Evolutionary conservation across 1,140 invertebrate species (phyloP), one percentile per base, ranked within the genome.

Genomic region (Drosophila kanapiae): DNA sequence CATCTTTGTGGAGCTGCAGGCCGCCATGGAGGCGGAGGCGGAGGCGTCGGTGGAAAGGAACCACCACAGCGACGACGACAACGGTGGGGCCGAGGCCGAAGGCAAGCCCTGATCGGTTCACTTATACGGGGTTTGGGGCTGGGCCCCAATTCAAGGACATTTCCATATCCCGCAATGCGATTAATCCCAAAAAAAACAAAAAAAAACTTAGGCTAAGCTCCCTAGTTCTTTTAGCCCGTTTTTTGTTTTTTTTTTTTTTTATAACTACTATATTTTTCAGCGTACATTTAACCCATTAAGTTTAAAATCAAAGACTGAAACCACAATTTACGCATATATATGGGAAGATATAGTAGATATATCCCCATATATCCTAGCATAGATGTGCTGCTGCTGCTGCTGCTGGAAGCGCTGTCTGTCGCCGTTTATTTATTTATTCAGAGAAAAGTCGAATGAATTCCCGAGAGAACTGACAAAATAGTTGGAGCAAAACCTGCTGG

Each of bases 1-100:
- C 62, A 96, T 99, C 71, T 97, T 98, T 83, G 94, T 95, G 64
- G 91, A 92, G 71, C 79, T 92, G 65, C 80, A 91, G 75, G 75
- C 85, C 29, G 64, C 84, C 47, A 71, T 63, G 51, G 76, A 74
- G 18, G 53, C 71, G 65, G 67, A 67, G 6, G 38, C 47, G 31
- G 31, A 53, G 6, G 33, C 31, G 10, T 31, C 11, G 0, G 31
- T 16, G 59, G 49, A 33, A 13, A 18, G 2, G n/a, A 16, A 47
- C 3, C 58, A 62, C 8, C 13, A 43, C 5, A 23, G 45, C 6
- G 33, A 57, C 33, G 18, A 37, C 8, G 31, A 9, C 10, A 23
- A 23, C 23, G 23, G 1, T 1, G 23, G 23, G 23, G 23, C 23
- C 23, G 23, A 23, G 23, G 23, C 23, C 23, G 60, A 56, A 10